Base-by-base conservation (phyloP, 2,888 invertebrate genomes). In the Campaea margaritaria region DNA sequence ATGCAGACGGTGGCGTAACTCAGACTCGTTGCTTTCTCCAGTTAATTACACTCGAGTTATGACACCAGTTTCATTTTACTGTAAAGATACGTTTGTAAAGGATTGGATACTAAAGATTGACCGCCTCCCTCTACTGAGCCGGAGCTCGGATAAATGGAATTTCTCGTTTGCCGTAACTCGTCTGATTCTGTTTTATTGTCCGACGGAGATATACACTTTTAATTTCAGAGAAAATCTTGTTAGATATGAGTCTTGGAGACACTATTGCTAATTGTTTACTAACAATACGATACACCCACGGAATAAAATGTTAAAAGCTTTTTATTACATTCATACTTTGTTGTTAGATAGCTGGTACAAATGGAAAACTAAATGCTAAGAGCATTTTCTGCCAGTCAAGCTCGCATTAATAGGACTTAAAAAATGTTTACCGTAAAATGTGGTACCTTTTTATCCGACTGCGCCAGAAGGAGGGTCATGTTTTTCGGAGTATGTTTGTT, bases 1-100 rank as follows among this genome's bases (percentile, higher is more conserved):
- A 74, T 85, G 83, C 86, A 83, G 78, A 79, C 74, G 69, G 54
- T 70, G 70, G 65, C 64, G 67, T 68, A 64, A 66, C 65, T 69
- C 68, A 70, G 58, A 61, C 54, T 43, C 42, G 51, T 52, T 55
- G 58, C 55, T 63, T 44, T 47, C 53, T 64, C 43, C 52, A 60
- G 58, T 68, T 68, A 64, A 69, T 69, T 67, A 66, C 62, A 50
- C 12, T 47, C 62, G 39, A 69, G 69, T 67, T 69, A 69, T 69
- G 69, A 65, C 69, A 65, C 62, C 51, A 65, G 59, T 69, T 67
- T 46, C 45, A 34, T 66, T 66, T 65, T 61, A 67, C 65, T 58
- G 68, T 66, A 55, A 53, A 68, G 67, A 73, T 72, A 68, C 74
- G 66, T 67, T 60, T 67, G 58, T 67, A 63, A 67, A 72, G 72